Conservation (phyloP, 2,797 vertebrate species). For the Valencia hispanica region DNA sequence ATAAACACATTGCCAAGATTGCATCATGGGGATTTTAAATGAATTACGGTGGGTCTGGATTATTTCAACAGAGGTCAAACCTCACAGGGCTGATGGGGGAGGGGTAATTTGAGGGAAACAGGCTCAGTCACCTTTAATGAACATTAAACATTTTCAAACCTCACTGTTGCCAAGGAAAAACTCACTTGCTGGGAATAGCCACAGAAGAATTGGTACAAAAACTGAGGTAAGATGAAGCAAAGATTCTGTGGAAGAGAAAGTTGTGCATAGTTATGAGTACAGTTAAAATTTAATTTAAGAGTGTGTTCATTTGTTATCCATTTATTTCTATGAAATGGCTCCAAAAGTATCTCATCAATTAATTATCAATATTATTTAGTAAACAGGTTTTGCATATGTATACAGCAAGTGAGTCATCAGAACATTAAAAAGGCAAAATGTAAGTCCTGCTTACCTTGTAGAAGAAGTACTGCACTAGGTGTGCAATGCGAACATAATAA, state of each 20-base stretch:
- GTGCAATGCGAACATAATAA: slow-evolving; percentile 97
- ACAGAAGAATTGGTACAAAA: slow-evolving; percentile 99
- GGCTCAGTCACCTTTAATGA: slow-evolving; percentile 44
- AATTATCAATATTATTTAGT: background rate
- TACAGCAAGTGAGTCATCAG: background rate
- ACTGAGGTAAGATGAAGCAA: slow-evolving; percentile 99
- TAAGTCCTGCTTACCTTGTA: slow-evolving; percentile 88
- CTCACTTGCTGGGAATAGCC: slow-evolving; percentile 98
- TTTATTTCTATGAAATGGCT: background rate
- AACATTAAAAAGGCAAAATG: background rate
- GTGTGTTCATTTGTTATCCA: background rate
- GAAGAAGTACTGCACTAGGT: slow-evolving; percentile 99
- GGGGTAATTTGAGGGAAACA: slow-evolving; percentile 52
- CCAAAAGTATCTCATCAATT: background rate
- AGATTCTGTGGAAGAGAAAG: slow-evolving; percentile 86
- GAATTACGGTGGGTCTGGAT: background rate
- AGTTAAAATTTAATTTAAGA: background rate
- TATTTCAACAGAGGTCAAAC: slow-evolving; percentile 44
- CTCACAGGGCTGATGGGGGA: slow-evolving; percentile 46
- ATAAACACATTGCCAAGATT: slow-evolving; percentile 17
- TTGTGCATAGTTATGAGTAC: background rate
- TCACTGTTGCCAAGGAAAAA: slow-evolving; percentile 44
- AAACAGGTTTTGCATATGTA: slow-evolving; percentile 12
- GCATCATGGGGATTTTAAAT: slow-evolving; percentile 2
- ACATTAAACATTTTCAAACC: slow-evolving; percentile 54